Percentiles rank a stretch among this genome's conserved stretches.
phyloP scores from a whole-genome alignment of 2,113 vertebrate species.

The Aleadryas rufinucha region DNA sequence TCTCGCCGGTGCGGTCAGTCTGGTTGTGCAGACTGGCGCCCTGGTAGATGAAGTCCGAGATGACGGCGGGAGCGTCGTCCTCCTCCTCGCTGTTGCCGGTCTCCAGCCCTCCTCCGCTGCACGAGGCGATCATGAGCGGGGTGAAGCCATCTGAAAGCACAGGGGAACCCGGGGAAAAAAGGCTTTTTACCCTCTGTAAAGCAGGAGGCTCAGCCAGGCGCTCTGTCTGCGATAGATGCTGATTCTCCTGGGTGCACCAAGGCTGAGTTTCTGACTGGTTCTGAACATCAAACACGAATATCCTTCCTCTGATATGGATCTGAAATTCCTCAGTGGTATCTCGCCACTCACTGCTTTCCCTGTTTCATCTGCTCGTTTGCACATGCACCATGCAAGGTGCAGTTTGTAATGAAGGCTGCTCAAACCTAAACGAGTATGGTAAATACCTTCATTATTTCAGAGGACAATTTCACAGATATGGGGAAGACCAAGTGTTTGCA shows the following conservation, averaged over 20 bases:
- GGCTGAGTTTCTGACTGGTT: conserved; percentile 11
- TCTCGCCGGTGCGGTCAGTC: conserved; percentile 96
- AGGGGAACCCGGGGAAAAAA: not conserved
- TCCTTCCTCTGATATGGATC: conserved; percentile 52
- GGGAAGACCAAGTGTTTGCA: not conserved
- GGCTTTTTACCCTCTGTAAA: not conserved
- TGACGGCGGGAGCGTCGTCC: conserved; percentile 90
- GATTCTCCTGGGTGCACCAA: not conserved
- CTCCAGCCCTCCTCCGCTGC: conserved; percentile 94
- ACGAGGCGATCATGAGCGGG: conserved; percentile 96
- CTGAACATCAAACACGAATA: conserved; percentile 38
- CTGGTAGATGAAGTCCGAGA: conserved; percentile 97
- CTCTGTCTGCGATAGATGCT: not conserved
- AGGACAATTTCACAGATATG: not conserved
- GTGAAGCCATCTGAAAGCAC: conserved; percentile 88
- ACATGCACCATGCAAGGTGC: not conserved
- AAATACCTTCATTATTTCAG: not conserved
- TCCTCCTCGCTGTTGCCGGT: conserved; percentile 94
- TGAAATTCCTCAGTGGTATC: conserved; percentile 47
- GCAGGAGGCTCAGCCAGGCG: not conserved
- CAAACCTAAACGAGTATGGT: not conserved
- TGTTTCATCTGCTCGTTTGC: not conserved
- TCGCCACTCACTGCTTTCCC: not conserved
- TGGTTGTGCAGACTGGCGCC: conserved; percentile 97
- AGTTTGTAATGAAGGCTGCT: not conserved